These are phyloP conservation scores for Catostylus mosaicus DNA, from an alignment of 30 jellyfish, hydroid and myxozoan genomes.

Conservation along the genomic window DNA sequence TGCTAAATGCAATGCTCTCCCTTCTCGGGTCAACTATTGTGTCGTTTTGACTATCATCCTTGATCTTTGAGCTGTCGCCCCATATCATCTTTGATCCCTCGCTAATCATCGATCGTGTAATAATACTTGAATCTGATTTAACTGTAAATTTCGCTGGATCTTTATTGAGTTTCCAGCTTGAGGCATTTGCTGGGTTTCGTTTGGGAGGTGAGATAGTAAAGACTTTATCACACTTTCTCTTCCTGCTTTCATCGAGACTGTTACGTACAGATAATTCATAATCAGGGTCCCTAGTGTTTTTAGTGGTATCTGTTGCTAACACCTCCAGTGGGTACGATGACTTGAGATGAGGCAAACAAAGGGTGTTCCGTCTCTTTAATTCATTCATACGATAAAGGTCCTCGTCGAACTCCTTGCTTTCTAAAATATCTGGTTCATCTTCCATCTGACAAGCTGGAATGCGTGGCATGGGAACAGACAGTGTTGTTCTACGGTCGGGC, in stretches of 20 bases:
- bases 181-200: conserved; percentile 15
- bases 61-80: conserved; percentile 46
- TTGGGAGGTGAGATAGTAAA: conserved; percentile 14
- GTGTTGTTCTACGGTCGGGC: conserved; percentile 83
- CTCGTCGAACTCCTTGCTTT: conserved; percentile 53
- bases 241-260: background rate
- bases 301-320: conserved; percentile 14
- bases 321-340: conserved; percentile 88
- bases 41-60: conserved; percentile 34
- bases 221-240: conserved; percentile 9
- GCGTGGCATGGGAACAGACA: conserved; percentile 64
- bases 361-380: conserved; percentile 85
- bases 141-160: conserved; percentile 22
- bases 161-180: background rate
- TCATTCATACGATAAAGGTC: conserved; percentile 67
- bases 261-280: conserved; percentile 41
- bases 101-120: conserved; percentile 45
- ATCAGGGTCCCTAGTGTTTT: conserved; percentile 10
- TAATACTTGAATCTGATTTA: conserved; percentile 59
- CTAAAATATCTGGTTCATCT: conserved; percentile 88
- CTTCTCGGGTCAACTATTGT: conserved; percentile 45
- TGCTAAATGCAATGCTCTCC: conserved; percentile 63
- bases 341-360: conserved; percentile 85
- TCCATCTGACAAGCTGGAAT: conserved; percentile 67
- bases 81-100: conserved; percentile 61